phyloP scores from a whole-genome alignment of 2,888 invertebrate genomes.

The Drosophila niveifrons region DNA sequence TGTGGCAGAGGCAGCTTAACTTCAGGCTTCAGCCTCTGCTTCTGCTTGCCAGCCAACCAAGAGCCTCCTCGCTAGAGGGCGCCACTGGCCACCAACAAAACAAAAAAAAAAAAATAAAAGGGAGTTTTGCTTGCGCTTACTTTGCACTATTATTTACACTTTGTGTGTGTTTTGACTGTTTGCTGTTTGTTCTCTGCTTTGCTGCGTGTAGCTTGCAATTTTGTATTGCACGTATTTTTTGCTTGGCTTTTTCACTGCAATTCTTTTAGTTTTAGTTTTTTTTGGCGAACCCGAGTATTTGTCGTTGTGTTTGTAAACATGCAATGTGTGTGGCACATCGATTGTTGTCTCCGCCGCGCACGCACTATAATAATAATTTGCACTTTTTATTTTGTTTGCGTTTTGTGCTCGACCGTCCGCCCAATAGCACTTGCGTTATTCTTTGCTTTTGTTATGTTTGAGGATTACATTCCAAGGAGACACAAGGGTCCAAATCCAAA shows the following conservation, averaged over 20 bases:
- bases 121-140: neutral
- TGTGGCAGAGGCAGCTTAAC: conserved; percentile 3
- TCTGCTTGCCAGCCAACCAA: neutral
- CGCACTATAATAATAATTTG: conserved; percentile 56
- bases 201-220: conserved; percentile 8
- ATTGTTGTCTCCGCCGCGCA: conserved; percentile 36
- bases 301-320: conserved; percentile 66
- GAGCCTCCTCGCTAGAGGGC: neutral
- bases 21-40: too few species aligned
- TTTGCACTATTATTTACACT: neutral
- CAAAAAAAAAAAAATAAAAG: neutral
- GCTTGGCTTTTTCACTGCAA: conserved; percentile 42
- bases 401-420: conserved; percentile 19
- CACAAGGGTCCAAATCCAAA: conserved; percentile 50
- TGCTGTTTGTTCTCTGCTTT: conserved; percentile 11
- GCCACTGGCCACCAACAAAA: conserved; percentile 4
- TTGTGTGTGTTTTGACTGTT: neutral
- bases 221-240: conserved; percentile 15
- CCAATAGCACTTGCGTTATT: conserved; percentile 35
- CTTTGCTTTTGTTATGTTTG: conserved; percentile 32
- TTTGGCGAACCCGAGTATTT: conserved; percentile 45
- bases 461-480: conserved; percentile 48
- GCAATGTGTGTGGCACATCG: conserved; percentile 65
- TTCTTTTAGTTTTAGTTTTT: conserved; percentile 15
- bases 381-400: conserved; percentile 26